These are phyloP conservation scores for Catalaphyllia jardinei DNA, from an alignment of 64 coral and sea anemone genomes.

Conservation along the genomic window DNA sequence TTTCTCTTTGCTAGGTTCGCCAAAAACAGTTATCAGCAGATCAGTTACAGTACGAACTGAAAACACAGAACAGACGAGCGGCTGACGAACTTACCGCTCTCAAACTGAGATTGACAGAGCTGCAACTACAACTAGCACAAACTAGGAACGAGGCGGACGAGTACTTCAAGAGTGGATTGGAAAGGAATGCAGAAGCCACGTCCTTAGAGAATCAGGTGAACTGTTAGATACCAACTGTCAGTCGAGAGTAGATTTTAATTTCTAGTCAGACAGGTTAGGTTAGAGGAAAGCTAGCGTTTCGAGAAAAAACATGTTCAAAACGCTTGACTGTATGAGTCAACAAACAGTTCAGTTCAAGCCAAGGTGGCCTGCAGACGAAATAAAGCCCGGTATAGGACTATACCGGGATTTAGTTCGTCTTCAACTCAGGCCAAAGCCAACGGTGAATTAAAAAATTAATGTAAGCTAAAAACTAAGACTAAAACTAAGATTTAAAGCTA, in stretches of 20 bases:
- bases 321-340: no score
- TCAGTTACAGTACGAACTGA: conserved; percentile 76
- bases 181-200: conserved; percentile 90
- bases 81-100: conserved; percentile 63
- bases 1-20: conserved; percentile 61
- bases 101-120: conserved; percentile 61
- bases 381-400: no score
- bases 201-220: conserved; percentile 90
- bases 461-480: no score
- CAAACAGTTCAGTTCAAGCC: no score
- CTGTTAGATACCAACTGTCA: no score
- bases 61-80: conserved; percentile 63
- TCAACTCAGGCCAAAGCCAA: no score
- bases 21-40: conserved; percentile 85
- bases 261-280: no score
- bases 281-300: neutral
- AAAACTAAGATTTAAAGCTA: no score
- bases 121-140: conserved; percentile 87
- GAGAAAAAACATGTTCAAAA: neutral
- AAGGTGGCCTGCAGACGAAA: no score
- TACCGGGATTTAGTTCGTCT: no score
- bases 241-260: no score
- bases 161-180: conserved; percentile 87
- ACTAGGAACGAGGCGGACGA: conserved; percentile 90
- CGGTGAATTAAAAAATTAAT: no score